Percentiles rank a stretch among this genome's conserved stretches.
Evolutionary conservation across 2,888 invertebrate genomes (phyloP).

Genomic region (Cryptops parisi): DNA sequence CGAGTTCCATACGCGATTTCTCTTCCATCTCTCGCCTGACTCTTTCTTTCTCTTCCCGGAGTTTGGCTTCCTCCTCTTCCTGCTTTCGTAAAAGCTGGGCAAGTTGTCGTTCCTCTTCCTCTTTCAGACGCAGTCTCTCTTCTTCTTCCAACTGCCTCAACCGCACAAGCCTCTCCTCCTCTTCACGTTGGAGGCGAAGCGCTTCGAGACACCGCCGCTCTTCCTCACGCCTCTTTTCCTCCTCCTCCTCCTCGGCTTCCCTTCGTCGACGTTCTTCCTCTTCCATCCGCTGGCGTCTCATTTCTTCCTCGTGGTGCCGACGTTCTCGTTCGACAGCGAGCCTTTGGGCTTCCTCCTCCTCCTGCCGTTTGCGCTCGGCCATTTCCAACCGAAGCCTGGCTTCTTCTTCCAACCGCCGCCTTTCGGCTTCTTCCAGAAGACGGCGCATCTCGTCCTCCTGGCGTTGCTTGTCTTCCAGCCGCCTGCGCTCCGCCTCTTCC

Average conservation of each 20-base stretch:
- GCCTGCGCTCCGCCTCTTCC: constrained; percentile 8
- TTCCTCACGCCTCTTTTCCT: background rate
- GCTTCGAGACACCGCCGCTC: background rate
- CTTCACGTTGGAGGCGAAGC: no score
- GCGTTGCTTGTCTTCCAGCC: background rate
- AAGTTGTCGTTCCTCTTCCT: constrained; percentile 10
- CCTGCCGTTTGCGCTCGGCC: constrained; percentile 7
- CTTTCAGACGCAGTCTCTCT: constrained; percentile 4
- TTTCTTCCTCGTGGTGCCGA: constrained; percentile 1
- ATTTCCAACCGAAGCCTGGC: background rate
- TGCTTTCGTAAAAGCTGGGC: no score
- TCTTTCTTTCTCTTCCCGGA: constrained; percentile 10
- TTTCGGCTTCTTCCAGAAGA: constrained; percentile 7
- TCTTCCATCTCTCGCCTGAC: constrained; percentile 3
- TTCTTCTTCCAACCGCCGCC: background rate
- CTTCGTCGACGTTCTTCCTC: background rate
- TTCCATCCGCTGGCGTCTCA: background rate
- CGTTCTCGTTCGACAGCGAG: background rate
- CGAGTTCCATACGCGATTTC: constrained; percentile 6
- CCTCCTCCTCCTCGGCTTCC: constrained; percentile 6
- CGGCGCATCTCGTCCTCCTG: background rate
- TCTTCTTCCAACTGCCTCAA: background rate
- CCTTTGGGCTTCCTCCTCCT: constrained; percentile 4
- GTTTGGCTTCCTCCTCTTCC: constrained; percentile 1
- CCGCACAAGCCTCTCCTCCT: background rate